phyloP scores from a whole-genome alignment of 2,888 invertebrate genomes.

The Tineola bisselliella region DNA sequence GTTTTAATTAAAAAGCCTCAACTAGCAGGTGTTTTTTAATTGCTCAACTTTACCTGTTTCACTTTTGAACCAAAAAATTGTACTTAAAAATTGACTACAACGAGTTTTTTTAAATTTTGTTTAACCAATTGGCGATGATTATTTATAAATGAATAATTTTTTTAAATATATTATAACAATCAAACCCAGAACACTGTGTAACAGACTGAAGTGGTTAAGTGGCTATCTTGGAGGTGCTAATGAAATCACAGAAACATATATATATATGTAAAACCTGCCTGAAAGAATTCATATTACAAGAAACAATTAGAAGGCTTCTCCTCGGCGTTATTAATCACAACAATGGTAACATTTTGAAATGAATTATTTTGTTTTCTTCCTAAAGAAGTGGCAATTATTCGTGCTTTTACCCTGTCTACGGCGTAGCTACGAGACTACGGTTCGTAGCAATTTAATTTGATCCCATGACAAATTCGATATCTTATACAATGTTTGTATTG shows the following conservation, averaged over 20 bases:
- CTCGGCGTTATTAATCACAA: not conserved
- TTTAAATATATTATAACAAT: no score
- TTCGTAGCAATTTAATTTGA: not conserved
- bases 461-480: not conserved
- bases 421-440: not conserved
- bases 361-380: not conserved
- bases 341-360: not conserved
- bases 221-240: no score
- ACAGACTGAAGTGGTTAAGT: no score
- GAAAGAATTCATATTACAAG: no score
- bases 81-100: no score
- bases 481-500: not conserved
- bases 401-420: not conserved
- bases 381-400: not conserved
- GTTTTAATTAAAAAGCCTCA: constrained; percentile 3
- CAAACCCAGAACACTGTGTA: no score
- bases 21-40: not conserved
- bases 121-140: no score
- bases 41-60: not conserved
- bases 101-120: no score
- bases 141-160: no score
- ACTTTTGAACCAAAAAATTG: not conserved
- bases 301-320: not conserved
- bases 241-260: no score
- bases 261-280: no score